phyloP scores from a whole-genome alignment of 2,888 invertebrate species.

The Drosophila falleni region DNA sequence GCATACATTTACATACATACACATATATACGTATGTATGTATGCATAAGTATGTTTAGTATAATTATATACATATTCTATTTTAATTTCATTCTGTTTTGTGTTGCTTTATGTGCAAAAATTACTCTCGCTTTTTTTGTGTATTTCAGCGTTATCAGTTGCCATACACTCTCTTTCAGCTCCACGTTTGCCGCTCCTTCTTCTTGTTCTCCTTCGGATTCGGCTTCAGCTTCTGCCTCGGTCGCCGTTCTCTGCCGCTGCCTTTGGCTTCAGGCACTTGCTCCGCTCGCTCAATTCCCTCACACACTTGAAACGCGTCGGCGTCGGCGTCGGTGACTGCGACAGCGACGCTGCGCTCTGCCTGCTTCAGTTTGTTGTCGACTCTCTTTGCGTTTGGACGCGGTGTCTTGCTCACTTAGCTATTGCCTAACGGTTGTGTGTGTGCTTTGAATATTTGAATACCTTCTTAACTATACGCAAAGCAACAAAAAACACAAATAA shows the following conservation, averaged over 20 bases:
- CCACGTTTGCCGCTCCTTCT: constrained; percentile 14
- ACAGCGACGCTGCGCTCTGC: constrained; percentile 39
- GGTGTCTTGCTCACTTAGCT: constrained; percentile 30
- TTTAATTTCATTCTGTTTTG: constrained; percentile 32
- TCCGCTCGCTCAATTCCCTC: constrained; percentile 64
- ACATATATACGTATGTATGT: not conserved
- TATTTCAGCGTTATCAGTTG: constrained; percentile 69
- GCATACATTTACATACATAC: constrained; percentile 8
- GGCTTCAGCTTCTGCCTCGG: not conserved
- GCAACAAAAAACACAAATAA: constrained; percentile 31
- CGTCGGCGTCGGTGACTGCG: constrained; percentile 57
- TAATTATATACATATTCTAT: constrained; percentile 13
- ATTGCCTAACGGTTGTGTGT: constrained; percentile 50
- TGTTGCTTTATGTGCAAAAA: constrained; percentile 34
- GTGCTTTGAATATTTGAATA: constrained; percentile 57
- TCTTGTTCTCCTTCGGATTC: constrained; percentile 11
- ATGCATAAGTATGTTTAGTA: constrained; percentile 5
- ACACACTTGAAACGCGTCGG: constrained; percentile 54
- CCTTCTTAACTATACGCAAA: constrained; percentile 54
- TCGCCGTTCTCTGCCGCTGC: constrained; percentile 7
- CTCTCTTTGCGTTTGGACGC: constrained; percentile 75
- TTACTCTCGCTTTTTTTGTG: constrained; percentile 69
- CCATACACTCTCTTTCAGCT: constrained; percentile 14
- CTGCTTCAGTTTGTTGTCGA: constrained; percentile 65
- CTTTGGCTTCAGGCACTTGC: constrained; percentile 50